A percentile compares a stretch with the other conserved stretches of the same genome.
Conservation (phyloP, 2,888 invertebrate genomes). For the Allygus modestus region DNA sequence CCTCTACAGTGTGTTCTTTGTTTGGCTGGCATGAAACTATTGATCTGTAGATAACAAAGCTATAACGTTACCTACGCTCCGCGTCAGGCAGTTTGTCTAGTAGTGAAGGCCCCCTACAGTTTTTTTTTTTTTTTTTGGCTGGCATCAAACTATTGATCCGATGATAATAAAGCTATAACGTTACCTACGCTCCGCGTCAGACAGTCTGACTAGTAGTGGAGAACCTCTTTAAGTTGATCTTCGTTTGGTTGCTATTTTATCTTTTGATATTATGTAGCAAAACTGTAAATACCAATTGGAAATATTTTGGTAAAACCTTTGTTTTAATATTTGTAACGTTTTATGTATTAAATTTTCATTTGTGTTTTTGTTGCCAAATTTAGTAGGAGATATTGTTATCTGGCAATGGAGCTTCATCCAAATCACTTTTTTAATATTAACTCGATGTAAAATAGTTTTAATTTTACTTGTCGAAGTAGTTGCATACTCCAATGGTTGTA, state of each 20-base stretch:
- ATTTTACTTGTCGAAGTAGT: too few relatives aligned
- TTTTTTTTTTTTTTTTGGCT: neutral
- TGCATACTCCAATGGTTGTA: too few relatives aligned
- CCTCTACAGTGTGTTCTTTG: neutral
- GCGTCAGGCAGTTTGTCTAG: neutral
- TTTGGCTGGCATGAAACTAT: neutral
- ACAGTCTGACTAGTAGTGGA: neutral
- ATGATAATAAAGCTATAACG: conserved; percentile 45
- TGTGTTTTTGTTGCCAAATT: too few relatives aligned
- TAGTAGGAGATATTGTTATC: too few relatives aligned
- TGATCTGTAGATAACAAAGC: conserved; percentile 44
- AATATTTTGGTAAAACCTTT: too few relatives aligned
- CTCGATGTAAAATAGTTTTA: too few relatives aligned
- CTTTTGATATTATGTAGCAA: conserved; percentile 37
- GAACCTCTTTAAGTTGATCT: neutral
- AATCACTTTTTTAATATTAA: too few relatives aligned
- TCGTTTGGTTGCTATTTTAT: neutral
- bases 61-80: conserved; percentile 3
- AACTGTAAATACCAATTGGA: too few relatives aligned
- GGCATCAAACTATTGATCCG: conserved; percentile 24
- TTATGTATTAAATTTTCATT: too few relatives aligned
- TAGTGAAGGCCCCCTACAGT: neutral
- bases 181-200: conserved; percentile 1
- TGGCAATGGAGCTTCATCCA: too few relatives aligned
- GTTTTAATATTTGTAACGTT: too few relatives aligned